Conservation (phyloP, 1,140 invertebrate genomes). For the Atopsyche davidsoni region DNA sequence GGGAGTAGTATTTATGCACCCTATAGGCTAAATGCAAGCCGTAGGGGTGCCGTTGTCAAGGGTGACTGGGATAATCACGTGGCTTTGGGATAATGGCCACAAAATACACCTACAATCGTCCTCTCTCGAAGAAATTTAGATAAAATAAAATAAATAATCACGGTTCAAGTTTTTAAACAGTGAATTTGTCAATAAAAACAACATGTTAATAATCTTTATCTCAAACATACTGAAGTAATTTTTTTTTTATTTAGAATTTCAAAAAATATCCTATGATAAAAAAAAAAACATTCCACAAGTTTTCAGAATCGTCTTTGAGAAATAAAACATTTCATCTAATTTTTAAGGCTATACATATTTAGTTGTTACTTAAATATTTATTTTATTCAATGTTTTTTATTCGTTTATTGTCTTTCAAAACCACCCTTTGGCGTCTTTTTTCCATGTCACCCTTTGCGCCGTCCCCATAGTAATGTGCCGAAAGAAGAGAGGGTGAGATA, state of each 20-base stretch:
- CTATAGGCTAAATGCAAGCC: too few species aligned
- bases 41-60: too few species aligned
- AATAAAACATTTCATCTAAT: not conserved
- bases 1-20: not conserved
- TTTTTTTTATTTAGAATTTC: too few species aligned
- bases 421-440: not conserved
- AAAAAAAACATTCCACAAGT: not conserved
- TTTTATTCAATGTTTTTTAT: not conserved
- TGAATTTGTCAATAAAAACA: too few species aligned
- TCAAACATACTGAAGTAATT: too few species aligned
- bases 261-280: too few species aligned
- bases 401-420: not conserved
- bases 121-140: too few species aligned
- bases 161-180: not conserved
- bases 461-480: too few species aligned
- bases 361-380: not conserved
- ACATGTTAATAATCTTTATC: too few species aligned
- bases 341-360: not conserved
- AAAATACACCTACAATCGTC: not conserved
- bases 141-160: not conserved
- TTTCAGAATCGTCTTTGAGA: not conserved
- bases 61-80: too few species aligned
- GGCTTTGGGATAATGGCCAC: too few species aligned
- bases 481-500: not conserved
- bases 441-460: not conserved